Base-by-base conservation (phyloP, 2,888 invertebrate species). In the Drosophila rellima region DNA sequence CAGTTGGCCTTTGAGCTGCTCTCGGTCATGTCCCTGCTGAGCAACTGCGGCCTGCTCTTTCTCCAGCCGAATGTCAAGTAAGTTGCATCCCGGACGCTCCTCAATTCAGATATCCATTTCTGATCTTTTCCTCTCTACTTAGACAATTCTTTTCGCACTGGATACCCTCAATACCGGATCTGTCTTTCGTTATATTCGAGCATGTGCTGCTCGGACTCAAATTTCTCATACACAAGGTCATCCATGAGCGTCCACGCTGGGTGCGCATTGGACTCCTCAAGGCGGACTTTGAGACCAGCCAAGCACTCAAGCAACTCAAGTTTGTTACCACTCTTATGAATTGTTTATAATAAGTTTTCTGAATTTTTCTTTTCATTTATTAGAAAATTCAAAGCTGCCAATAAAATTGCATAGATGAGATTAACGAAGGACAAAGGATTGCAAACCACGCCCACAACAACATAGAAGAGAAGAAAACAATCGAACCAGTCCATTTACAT, bases 41-140 rank as follows among this genome's bases (percentile, higher is more conserved):
- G 96, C 59, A 96, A 96, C 92, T 95, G 95, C 89, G 96, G 95
- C 1, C 92, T 96, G 50, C 93, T 96, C 40, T 95, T 95, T 79
- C 93, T 96, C 70, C 95, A 95, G 70, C 95, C 95, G 6, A 94
- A 95, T 78, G 93, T 95, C 45, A 93, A 94, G 89, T 92, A 63
- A 82, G 83, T 68, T 7, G 6, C 29, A 6, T 3, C n/a, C 18
- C 17, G 0, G 2, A 4, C 8, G 3, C 4, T 52, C 39, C 11
- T 13, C 7, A 7, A 3, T 17, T n/a, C n/a, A n/a, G n/a, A n/a
- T n/a, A n/a, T n/a, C n/a, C n/a, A n/a, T n/a, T n/a, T n/a, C n/a
- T n/a, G n/a, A n/a, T n/a, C n/a, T n/a, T n/a, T n/a, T n/a, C n/a
- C n/a, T n/a, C 2, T 44, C 13, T 1, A 0, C 33, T 10, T 13